These are phyloP conservation scores for Cerceris ruficornis DNA, from an alignment of 2,888 invertebrate species.

Conservation along the genomic window DNA sequence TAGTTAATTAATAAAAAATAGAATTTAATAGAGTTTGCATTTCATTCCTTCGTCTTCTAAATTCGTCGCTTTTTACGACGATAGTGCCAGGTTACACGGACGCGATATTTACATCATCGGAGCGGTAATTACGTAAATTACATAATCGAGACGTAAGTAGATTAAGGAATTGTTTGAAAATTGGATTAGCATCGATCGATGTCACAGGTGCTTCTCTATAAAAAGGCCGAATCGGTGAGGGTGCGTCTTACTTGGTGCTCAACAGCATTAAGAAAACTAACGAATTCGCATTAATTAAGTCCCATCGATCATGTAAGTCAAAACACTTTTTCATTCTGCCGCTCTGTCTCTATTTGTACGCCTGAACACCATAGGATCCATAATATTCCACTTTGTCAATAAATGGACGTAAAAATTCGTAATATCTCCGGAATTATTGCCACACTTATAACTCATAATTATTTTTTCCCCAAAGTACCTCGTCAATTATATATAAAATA, in stretches of 20 bases:
- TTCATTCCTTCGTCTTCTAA: no score
- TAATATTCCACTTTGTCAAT: no score
- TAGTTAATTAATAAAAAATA: no score
- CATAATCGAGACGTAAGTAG: constrained; percentile 41
- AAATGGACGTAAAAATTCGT: no score
- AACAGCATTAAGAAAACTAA: constrained; percentile 31
- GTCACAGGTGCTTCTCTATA: constrained; percentile 58
- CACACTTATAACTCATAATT: no score
- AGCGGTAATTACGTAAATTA: constrained; percentile 42
- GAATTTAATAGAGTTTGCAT: no score
- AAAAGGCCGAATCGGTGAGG: constrained; percentile 19
- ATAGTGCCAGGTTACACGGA: neutral
- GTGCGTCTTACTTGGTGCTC: constrained; percentile 51
- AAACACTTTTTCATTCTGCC: neutral
- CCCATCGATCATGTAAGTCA: constrained; percentile 35
- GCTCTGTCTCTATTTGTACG: no score
- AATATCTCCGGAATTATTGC: no score
- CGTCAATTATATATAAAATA: no score
- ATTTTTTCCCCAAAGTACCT: no score
- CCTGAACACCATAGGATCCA: no score
- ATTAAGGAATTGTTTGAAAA: constrained; percentile 44
- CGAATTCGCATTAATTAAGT: neutral
- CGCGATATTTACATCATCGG: neutral
- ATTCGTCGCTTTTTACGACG: no score
- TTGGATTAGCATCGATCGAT: constrained; percentile 46